Evolutionary conservation across 1,140 invertebrate genomes (phyloP), one percentile per base, ranked within the genome.

Genomic region (Pseudomyrmex flavicornis): DNA sequence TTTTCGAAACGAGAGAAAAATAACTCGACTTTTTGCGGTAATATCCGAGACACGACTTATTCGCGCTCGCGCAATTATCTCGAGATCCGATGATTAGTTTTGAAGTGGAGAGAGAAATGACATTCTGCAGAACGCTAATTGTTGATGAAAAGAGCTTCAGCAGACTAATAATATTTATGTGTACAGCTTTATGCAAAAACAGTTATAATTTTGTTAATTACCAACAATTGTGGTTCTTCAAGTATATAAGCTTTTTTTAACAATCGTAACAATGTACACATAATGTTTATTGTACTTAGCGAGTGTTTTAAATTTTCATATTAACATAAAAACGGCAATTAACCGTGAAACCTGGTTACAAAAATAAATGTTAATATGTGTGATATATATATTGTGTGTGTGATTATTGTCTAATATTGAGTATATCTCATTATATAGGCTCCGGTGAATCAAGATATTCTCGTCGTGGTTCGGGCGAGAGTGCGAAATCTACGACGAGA

Each of bases 381-480:
- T 5, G 5, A 0, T 35, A 35, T 35, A 35, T 35, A 0, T 35
- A 3, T 2, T 35, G 35, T 35, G 35, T 35, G 35, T 35, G 5
- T 35, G 35, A 35, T 35, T 35, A 7, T 35, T 35, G 35, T 35
- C 35, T 35, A 35, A 35, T 35, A 35, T 35, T 35, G 35, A 35
- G 35, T 35, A 4, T 26, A 26, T 20, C 9, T 46, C 2, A 17
- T 86, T 63, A 7, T 35, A 0, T 76, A 93, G 94, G 91, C 17
- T 94, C 94, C 0, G 92, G 91, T 2, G 94, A 95, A 54, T 94
- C 93, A 4, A 92, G 85, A 80, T 92, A 88, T 15, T 94, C 93
- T 0, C 86, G 96, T 58, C 94, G 96, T 54, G 96, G 95, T 1
- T 96, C 96, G 15, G 95, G 96, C 0, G 96, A 97, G 87, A 96